Percentiles rank a stretch among this genome's conserved stretches.
Conservation (phyloP, 2,888 invertebrate genomes). For the Hirtodrosophila duncani region DNA sequence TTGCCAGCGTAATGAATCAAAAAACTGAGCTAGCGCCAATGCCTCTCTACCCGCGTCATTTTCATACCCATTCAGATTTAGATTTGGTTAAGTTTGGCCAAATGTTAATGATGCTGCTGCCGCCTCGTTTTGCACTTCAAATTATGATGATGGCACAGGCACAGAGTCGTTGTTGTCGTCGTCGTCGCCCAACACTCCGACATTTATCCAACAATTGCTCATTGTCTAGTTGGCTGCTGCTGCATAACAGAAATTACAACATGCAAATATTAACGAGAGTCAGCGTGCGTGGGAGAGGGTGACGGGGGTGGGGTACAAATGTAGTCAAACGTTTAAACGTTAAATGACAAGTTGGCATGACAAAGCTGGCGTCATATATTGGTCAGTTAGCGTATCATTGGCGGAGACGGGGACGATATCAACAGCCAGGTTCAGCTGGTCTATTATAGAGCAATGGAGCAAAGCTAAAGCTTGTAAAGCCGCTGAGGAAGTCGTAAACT, state of each 20-base stretch:
- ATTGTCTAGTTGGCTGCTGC: constrained; percentile 53
- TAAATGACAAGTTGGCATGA: constrained; percentile 46
- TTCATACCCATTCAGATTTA: constrained; percentile 2
- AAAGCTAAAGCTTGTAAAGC: too few relatives aligned
- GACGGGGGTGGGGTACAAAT: constrained; percentile 11
- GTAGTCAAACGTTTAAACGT: constrained; percentile 56
- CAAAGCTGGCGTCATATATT: constrained; percentile 65
- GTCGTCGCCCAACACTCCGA: not conserved
- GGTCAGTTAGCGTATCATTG: constrained; percentile 65
- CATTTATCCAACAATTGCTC: constrained; percentile 52
- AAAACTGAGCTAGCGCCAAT: constrained; percentile 3
- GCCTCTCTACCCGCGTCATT: constrained; percentile 7
- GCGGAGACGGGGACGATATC: constrained; percentile 28
- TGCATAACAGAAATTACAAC: constrained; percentile 63
- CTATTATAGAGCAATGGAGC: constrained; percentile 49
- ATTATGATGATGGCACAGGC: constrained; percentile 18
- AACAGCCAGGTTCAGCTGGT: not conserved
- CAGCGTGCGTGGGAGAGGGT: constrained; percentile 1
- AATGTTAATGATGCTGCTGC: constrained; percentile 43
- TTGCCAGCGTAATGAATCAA: constrained; percentile 14
- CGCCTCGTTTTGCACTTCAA: constrained; percentile 28
- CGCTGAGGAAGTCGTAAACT: constrained; percentile 66
- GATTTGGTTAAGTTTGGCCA: too few relatives aligned
- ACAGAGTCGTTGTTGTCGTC: too few relatives aligned
- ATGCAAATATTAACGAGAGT: constrained; percentile 47